These are phyloP conservation scores for Aptenodytes forsteri DNA, from an alignment of 2,113 vertebrate genomes.

Conservation along the genomic window DNA sequence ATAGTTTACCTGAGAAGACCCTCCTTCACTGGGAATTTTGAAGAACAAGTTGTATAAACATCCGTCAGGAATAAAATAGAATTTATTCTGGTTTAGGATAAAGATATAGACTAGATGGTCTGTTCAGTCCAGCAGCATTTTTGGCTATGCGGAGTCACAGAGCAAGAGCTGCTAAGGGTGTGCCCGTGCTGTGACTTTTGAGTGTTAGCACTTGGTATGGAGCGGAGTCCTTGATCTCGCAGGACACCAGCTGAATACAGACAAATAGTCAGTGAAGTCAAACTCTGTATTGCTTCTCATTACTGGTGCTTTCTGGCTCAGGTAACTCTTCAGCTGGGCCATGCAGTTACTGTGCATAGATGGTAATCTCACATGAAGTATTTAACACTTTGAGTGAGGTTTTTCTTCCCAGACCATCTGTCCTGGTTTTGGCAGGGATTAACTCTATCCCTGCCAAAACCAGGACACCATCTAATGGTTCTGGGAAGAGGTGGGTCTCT, in stretches of 20 bases:
- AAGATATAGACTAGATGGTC: not conserved
- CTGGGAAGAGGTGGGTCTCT: not conserved
- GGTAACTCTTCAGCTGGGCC: not conserved
- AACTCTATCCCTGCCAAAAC: no score
- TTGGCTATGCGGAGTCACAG: not conserved
- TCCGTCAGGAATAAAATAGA: not conserved
- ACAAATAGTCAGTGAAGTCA: not conserved
- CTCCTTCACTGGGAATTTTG: not conserved
- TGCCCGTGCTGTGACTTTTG: accelerated
- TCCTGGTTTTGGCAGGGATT: no score
- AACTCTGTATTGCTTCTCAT: not conserved
- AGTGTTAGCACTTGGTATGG: not conserved
- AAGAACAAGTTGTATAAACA: not conserved
- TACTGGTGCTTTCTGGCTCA: not conserved
- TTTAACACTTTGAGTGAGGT: not conserved
- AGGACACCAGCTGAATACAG: not conserved
- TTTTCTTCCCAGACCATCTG: not conserved
- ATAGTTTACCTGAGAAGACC: not conserved
- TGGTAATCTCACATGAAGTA: not conserved
- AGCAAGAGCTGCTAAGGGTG: not conserved
- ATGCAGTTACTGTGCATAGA: not conserved
- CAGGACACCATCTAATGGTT: not conserved
- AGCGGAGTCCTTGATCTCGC: not conserved
- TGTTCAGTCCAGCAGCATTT: not conserved
- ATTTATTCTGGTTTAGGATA: not conserved